Conservation (phyloP, 2,113 vertebrate species). For the Entomyzon cyanotis region DNA sequence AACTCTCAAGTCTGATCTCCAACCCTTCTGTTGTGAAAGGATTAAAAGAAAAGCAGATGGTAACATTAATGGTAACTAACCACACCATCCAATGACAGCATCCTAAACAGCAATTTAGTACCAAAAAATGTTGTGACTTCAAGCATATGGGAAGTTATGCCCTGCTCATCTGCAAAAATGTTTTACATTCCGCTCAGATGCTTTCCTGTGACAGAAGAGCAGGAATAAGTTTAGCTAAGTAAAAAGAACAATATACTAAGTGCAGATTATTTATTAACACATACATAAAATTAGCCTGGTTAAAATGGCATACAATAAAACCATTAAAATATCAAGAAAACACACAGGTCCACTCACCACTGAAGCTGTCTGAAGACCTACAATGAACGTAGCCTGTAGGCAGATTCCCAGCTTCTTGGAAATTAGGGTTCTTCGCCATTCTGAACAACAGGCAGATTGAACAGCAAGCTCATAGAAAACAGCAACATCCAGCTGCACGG, state of each 20-base stretch:
- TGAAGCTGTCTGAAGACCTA: slow-evolving; percentile 35
- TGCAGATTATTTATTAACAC: neutral
- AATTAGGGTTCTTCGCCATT: slow-evolving; percentile 65
- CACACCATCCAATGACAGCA: neutral
- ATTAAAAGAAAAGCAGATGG: neutral
- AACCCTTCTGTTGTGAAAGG: neutral
- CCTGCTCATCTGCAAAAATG: neutral
- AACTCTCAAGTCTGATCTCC: neutral
- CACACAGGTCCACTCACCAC: neutral
- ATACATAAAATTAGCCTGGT: neutral
- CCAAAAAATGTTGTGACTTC: neutral
- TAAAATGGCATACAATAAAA: neutral
- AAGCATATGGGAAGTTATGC: neutral
- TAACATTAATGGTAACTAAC: neutral
- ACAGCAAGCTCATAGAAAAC: slow-evolving; percentile 9
- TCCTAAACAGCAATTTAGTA: neutral
- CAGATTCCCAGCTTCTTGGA: slow-evolving; percentile 40
- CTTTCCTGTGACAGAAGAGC: neutral
- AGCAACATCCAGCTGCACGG: slow-evolving; percentile 29
- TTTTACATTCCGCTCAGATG: accelerated
- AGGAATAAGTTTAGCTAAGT: neutral
- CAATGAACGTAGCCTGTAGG: neutral
- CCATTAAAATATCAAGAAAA: neutral
- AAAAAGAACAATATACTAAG: neutral
- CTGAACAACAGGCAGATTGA: neutral